Evolutionary conservation across 2,888 invertebrate genomes (phyloP).

Genomic region (Nemapogon koenigi): DNA sequence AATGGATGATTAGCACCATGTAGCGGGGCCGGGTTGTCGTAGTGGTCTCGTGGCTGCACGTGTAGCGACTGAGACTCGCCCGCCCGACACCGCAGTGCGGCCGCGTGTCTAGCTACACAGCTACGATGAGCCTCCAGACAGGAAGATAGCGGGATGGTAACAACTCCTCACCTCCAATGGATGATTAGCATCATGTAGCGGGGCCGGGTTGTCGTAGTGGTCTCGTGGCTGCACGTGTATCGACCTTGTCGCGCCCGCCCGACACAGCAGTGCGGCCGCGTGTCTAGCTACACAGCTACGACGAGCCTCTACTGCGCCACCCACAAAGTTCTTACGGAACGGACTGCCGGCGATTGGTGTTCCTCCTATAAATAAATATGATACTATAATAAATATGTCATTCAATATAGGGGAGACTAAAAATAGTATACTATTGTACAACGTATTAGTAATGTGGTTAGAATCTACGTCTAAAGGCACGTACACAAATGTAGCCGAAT

Average conservation of each 20-base stretch:
- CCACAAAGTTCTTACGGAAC: slow-evolving; percentile 80
- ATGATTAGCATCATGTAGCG: too few relatives aligned
- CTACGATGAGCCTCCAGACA: slow-evolving; percentile 85
- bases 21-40: slow-evolving; percentile 77
- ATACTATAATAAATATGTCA: too few relatives aligned
- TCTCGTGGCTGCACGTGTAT: slow-evolving; percentile 91
- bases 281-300: slow-evolving; percentile 84
- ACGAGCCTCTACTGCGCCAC: slow-evolving; percentile 83
- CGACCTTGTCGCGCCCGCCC: slow-evolving; percentile 73
- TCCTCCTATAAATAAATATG: too few relatives aligned
- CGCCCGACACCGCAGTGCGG: slow-evolving; percentile 80
- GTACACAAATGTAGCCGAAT: too few relatives aligned
- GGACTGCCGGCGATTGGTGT: slow-evolving; percentile 87
- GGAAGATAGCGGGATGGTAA: too few relatives aligned
- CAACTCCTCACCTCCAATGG: too few relatives aligned
- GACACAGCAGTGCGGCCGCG: slow-evolving; percentile 83
- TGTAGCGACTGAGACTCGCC: slow-evolving; percentile 77
- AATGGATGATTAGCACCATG: too few relatives aligned
- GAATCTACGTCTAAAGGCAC: too few relatives aligned
- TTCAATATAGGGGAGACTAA: too few relatives aligned
- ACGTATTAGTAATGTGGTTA: too few relatives aligned
- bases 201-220: slow-evolving; percentile 79
- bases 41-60: slow-evolving; percentile 91
- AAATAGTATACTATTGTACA: too few relatives aligned
- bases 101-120: slow-evolving; percentile 81